Evolutionary conservation across 2,797 vertebrate genomes (phyloP), one percentile per base, ranked within the genome.

Genomic region (Enteromius paludinosus): DNA sequence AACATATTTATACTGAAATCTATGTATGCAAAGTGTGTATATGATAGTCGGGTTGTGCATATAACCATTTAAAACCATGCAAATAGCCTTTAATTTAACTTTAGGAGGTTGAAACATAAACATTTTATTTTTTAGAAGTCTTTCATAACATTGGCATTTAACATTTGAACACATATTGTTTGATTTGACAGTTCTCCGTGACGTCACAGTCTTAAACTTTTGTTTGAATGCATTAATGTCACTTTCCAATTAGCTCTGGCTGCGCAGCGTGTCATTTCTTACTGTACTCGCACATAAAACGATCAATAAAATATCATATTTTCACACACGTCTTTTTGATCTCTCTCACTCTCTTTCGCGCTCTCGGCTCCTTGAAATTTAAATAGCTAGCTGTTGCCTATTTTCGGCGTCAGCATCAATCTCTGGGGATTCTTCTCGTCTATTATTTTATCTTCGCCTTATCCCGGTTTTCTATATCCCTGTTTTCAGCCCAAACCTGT

Each of bases 1-100:
- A 86, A 84, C 80, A 83, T 86, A 86, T 84, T 82, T 86, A 79
- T 82, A 62, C 72, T 61, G 70, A 84, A 64, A 74, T 77, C n/a
- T 54, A 17, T 79, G 62, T 87, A 78, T 71, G 18, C 45, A 64
- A 38, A 25, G 25, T 52, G 79, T 72, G n/a, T 18, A 77, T 75
- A 82, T 56, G n/a, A 5, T 28, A 25, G 70, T 56, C 11, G 28
- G 45, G 25, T 54, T 73, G 79, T 54, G 30, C 79, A 54, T 41
- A 65, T 73, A 81, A 72, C 78, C 41, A 71, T 71, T 68, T 49
- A 62, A 72, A 81, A 61, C 12, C 3, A 10, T 3, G 52, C 18
- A 61, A 33, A 45, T n/a, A 17, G 64, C 17, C n/a, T 79, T 41
- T 20, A 3, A 69, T n/a, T 54, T 59, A 43, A 70, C 25, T 45